Evolutionary conservation across 2,888 invertebrate genomes (phyloP).

Genomic region (Cerastis rubricosa): DNA sequence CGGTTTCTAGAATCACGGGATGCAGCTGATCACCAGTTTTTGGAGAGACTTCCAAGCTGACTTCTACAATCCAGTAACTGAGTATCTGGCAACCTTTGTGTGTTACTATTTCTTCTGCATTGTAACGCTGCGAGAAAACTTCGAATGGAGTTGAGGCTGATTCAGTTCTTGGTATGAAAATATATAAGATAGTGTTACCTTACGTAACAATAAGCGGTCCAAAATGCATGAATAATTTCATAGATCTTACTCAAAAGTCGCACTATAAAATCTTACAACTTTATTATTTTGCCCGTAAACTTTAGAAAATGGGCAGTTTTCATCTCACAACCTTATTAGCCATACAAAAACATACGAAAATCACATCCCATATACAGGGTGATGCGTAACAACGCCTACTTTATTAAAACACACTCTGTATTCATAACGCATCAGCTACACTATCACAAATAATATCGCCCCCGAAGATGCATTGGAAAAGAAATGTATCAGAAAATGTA

Average conservation of each 20-base stretch:
- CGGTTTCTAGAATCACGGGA: too few species aligned
- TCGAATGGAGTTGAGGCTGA: neutral
- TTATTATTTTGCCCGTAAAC: neutral
- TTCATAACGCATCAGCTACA: constrained; percentile 89
- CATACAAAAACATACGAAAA: constrained; percentile 46
- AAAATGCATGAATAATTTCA: neutral
- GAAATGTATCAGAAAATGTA: constrained; percentile 91
- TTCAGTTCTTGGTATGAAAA: neutral
- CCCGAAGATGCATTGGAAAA: constrained; percentile 89
- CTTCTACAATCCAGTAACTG: neutral
- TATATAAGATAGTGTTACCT: neutral
- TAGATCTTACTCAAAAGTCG: neutral
- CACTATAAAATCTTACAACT: neutral
- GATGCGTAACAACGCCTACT: constrained; percentile 79
- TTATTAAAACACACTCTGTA: constrained; percentile 90
- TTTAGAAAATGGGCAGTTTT: neutral
- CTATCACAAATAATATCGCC: constrained; percentile 90
- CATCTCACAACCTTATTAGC: constrained; percentile 32
- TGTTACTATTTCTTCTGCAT: neutral
- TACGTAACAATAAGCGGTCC: neutral
- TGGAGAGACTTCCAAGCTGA: neutral
- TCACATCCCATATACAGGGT: constrained; percentile 54
- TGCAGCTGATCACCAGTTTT: too few species aligned
- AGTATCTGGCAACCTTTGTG: neutral
- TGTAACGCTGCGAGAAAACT: neutral